Base-by-base conservation (phyloP, 2,797 vertebrate species). In the Centropyge bicolor region DNA sequence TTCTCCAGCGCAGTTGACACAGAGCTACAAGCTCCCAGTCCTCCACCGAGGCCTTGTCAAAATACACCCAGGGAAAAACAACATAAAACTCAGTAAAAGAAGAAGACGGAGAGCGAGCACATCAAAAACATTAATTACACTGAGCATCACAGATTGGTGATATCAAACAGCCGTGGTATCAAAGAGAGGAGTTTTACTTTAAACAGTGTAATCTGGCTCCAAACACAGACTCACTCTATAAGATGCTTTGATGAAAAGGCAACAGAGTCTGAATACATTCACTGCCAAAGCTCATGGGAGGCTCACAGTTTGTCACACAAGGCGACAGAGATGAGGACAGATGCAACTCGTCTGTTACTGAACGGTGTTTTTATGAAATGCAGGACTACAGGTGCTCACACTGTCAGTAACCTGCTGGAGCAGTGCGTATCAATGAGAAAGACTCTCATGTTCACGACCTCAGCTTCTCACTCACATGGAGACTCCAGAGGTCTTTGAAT, bases 1-100 rank as follows among this genome's bases (percentile, higher is more conserved):
- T 71, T 27, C 54, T 78, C 52, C 2, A 31, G 31, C 48, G 31
- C 45, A 8, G 65, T 65, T 54, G 59, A 77, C 74, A 74, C 63
- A 3, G 46, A 77, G 62, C 2, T 72, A 60, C 17, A 31, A 35
- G 48, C 52, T 57, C 61, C 62, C 46, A 31, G 6, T 20, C 22
- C 3, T 52, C 27, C 45, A 40, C 60, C 0, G 27, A 59, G 20
- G n/a, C 35, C 46, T 31, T 31, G 56, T 64, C 75, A 57, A 35
- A 68, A 70, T 9, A 43, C 36, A 27, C 13, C 24, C 31, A 31
- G 27, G 10, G 13, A 40, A 59, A 74, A 36, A 49, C 9, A 4
- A 51, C 40, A 62, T 27, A 16, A 72, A 14, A 38, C 48, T 45
- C 14, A n/a, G 4, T 6, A 51, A 56, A 13, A 51, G 0, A 0